Evolutionary conservation across 2,113 vertebrate genomes (phyloP), one percentile per base, ranked within the genome.

Genomic region (Pluvianellus socialis): DNA sequence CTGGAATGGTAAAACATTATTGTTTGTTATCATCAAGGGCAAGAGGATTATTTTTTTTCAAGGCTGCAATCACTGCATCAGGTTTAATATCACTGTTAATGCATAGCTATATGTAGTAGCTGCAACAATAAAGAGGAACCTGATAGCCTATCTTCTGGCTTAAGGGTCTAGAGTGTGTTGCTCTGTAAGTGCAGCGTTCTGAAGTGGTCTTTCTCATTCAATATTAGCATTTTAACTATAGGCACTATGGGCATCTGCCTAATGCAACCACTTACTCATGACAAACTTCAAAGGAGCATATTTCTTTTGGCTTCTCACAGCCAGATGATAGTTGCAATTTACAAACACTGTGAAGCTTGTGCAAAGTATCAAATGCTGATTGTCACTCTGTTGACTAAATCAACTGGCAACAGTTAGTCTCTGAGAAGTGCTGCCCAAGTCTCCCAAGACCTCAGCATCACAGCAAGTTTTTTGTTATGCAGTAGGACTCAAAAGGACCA

Each of bases 221-320:
- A 5, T 49, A 72, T 33, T 20, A 53, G 2, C 23, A 18, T 52
- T 66, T 59, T 70, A 53, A 30, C 35, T 24, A 2, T 2, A 74
- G 49, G 7, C 38, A 33, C 8, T 13, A 6, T 14, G 18, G 24
- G 9, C 6, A 19, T 84, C 27, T 77, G 73, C 49, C 53, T 61
- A 32, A 26, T 44, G n/a, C 27, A 77, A 30, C 8, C 47, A 66
- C 33, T n/a, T 52, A 44, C 45, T 66, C 33, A 23, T 22, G 28
- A 4, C 45, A 74, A 4, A 52, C 26, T 79, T 74, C 59, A 62
- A 22, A 56, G 20, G 2, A 2, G 0, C 0, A 0, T 12, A 21
- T 24, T 71, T 6, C 21, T 79, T 89, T 81, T 70, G 27, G 66
- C 61, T 91, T 58, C 49, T 86, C 42, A 59, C 13, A 56, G 74